These are phyloP conservation scores for Drosophila anomelani DNA, from an alignment of 2,888 invertebrate species.

Conservation along the genomic window DNA sequence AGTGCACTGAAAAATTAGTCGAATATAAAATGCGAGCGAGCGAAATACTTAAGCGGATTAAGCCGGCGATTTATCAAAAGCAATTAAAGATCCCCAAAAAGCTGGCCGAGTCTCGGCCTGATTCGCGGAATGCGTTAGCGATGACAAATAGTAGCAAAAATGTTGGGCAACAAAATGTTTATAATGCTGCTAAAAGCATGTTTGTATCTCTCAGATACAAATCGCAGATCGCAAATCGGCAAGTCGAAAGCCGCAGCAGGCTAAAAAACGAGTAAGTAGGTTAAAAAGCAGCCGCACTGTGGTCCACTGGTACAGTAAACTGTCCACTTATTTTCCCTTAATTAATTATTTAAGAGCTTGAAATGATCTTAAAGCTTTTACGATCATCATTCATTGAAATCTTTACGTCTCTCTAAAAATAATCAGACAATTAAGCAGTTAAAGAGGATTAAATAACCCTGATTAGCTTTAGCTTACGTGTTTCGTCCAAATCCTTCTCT, in stretches of 20 bases:
- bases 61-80: slow-evolving; percentile 79
- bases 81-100: slow-evolving; percentile 72
- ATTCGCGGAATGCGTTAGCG: slow-evolving; percentile 70
- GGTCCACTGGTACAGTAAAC: slow-evolving; percentile 9
- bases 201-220: slow-evolving; percentile 71
- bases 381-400: background rate
- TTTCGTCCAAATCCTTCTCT: background rate
- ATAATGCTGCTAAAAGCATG: slow-evolving; percentile 77
- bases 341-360: slow-evolving; percentile 1
- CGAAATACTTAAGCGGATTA: slow-evolving; percentile 74
- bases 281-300: slow-evolving; percentile 43
- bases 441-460: background rate
- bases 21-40: slow-evolving; percentile 28
- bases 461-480: background rate
- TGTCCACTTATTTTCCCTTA: background rate
- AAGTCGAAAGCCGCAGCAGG: slow-evolving; percentile 3
- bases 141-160: slow-evolving; percentile 77
- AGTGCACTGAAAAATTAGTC: slow-evolving; percentile 72
- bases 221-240: slow-evolving; percentile 51
- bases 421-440: slow-evolving; percentile 4
- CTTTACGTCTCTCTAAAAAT: background rate
- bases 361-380: background rate
- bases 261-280: slow-evolving; percentile 55
- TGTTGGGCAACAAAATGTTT: slow-evolving; percentile 75
- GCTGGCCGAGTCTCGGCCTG: slow-evolving; percentile 47